phyloP scores from a whole-genome alignment of 2,888 invertebrate species.

The Rhodophaea formosa region DNA sequence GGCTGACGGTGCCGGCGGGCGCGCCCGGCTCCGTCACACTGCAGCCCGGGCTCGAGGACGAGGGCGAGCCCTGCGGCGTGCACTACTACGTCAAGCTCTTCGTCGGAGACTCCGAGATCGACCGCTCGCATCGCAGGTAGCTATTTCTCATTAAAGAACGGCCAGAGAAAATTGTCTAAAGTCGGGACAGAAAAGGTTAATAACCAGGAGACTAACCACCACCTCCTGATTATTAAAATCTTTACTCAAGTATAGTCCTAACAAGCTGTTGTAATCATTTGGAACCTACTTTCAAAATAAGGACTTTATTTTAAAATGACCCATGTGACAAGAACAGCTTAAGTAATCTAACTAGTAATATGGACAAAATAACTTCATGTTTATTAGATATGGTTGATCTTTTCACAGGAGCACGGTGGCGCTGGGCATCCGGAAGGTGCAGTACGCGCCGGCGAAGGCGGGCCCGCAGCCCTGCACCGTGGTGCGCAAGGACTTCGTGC shows the following conservation, averaged over 20 bases:
- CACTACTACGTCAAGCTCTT: conserved; percentile 95
- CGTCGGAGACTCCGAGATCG: conserved; percentile 89
- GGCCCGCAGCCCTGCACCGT: conserved; percentile 96
- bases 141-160: too few relatives aligned
- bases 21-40: conserved; percentile 96
- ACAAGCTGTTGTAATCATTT: too few relatives aligned
- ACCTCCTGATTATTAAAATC: too few relatives aligned
- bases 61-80: conserved; percentile 95
- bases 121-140: conserved; percentile 89
- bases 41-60: conserved; percentile 92
- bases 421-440: conserved; percentile 94
- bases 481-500: conserved; percentile 95
- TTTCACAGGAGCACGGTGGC: conserved; percentile 89
- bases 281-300: too few relatives aligned
- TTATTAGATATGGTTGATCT: conserved; percentile 1
- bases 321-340: too few relatives aligned
- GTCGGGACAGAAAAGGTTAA: too few relatives aligned
- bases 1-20: conserved; percentile 88
- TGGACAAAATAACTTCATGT: too few relatives aligned
- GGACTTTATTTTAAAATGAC: too few relatives aligned
- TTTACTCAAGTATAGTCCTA: too few relatives aligned
- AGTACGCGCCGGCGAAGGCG: conserved; percentile 94
- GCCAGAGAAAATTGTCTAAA: too few relatives aligned
- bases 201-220: too few relatives aligned
- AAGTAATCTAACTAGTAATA: too few relatives aligned